phyloP scores from a whole-genome alignment of 2,797 vertebrate species.

The Sebastes minor region DNA sequence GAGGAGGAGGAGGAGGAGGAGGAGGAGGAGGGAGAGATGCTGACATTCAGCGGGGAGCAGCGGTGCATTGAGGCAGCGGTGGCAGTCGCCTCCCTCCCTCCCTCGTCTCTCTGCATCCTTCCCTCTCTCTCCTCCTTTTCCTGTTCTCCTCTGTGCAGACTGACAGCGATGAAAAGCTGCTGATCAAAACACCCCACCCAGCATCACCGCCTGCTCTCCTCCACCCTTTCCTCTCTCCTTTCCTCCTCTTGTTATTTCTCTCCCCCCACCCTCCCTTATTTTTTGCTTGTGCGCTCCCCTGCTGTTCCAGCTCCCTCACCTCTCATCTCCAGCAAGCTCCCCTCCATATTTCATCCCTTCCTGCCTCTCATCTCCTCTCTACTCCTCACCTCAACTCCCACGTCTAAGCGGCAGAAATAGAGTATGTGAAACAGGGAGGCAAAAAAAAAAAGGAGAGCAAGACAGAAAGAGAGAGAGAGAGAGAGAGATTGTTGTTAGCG shows the following conservation, averaged over 20 bases:
- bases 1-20: not conserved
- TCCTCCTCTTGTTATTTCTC: conserved; percentile 61
- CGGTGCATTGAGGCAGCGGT: conserved; percentile 76
- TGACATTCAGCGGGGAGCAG: conserved; percentile 79
- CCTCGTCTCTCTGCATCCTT: conserved; percentile 36
- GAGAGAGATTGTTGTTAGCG: conserved; percentile 68
- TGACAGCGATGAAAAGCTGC: conserved; percentile 79
- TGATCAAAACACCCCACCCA: conserved; percentile 83
- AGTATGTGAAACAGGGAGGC: conserved; percentile 60
- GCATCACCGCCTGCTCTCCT: conserved; percentile 60
- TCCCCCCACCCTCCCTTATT: not conserved
- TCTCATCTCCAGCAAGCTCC: conserved; percentile 66
- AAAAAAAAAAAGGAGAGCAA: conserved; percentile 54
- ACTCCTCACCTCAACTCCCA: conserved; percentile 76
- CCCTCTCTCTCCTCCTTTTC: conserved; percentile 21
- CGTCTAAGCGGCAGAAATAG: conserved; percentile 72
- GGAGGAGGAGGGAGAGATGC: conserved; percentile 43
- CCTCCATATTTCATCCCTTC: conserved; percentile 40
- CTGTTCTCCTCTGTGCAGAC: conserved; percentile 70
- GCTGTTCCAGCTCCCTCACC: conserved; percentile 64
- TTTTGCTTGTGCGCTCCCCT: conserved; percentile 46
- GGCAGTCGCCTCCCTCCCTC: conserved; percentile 47
- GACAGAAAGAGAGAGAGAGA: conserved; percentile 47
- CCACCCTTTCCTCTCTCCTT: conserved; percentile 28
- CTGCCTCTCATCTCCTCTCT: conserved; percentile 53